Base-by-base conservation (phyloP, 2,888 invertebrate species). In the Panorpa germanica region DNA sequence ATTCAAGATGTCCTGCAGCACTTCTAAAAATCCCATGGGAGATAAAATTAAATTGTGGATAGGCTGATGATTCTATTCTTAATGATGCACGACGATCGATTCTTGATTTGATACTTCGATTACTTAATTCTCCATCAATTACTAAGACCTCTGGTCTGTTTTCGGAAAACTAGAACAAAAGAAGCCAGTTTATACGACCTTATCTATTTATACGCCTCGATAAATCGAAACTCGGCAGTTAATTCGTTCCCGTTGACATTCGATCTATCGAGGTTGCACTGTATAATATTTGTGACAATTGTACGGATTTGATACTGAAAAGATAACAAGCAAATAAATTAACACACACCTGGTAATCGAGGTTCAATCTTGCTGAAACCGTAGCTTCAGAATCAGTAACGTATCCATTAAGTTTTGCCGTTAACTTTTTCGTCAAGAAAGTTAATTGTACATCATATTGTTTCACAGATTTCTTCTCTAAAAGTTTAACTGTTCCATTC, bases 391-490 rank as follows among this genome's bases (percentile, higher is more conserved):
- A 53, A 22, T 48, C 43, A 0, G 70, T 63, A 29, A 81, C 64
- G 45, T 78, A 78, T 0, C 83, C 83, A 18, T 64, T 56, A n/a
- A 82, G 52, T 37, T 68, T 61, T 26, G 80, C 78, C 32, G 67
- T 69, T 1, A 83, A 54, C 38, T 72, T 69, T 42, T 76, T 80
- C 0, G 82, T 83, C 54, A 76, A 71, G 45, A 83, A 82, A 28
- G 70, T 70, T 7, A 78, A 50, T 35, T 72, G 63, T 6, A 83
- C 65, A 38, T 81, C 78, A 44, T 73, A 75, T 45, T 83, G 82
- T 1, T 70, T 70, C 13, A 80, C 65, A 3, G 74, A 74, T 38
- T 63, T 68, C 49, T 75, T 76, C 22, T 63, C 62, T 8, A 66
- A 61, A 35, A 62, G 60, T 40, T 64, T 61, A 10, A 74, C 50